Conservation (phyloP, 2,888 invertebrate genomes). For the Trachelus stipa region DNA sequence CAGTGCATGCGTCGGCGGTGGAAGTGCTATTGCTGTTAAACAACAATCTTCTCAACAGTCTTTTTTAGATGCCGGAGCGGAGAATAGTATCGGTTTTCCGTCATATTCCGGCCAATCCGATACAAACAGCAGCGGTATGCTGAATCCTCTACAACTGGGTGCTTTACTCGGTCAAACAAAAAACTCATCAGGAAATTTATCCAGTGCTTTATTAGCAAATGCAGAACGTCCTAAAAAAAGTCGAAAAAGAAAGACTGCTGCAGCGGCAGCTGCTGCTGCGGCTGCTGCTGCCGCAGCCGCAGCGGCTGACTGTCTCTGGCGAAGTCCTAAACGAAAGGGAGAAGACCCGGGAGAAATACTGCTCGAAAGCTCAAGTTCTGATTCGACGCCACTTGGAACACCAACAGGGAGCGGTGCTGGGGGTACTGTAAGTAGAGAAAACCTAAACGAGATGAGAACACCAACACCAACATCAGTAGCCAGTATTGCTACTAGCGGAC, state of each 20-base stretch:
- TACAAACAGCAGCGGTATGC: constrained; percentile 58
- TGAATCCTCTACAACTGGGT: constrained; percentile 61
- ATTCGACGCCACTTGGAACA: constrained; percentile 73
- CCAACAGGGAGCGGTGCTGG: constrained; percentile 52
- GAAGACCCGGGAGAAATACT: constrained; percentile 70
- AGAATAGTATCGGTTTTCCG: constrained; percentile 68
- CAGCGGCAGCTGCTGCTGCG: background rate
- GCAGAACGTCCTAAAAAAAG: constrained; percentile 69
- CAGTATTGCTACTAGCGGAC: constrained; percentile 47
- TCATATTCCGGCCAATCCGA: constrained; percentile 66
- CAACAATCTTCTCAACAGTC: constrained; percentile 62
- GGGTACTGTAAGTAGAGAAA: constrained; percentile 60
- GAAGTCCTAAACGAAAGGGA: constrained; percentile 74
- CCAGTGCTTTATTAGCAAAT: constrained; percentile 38
- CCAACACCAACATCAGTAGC: constrained; percentile 68
- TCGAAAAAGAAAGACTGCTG: constrained; percentile 71
- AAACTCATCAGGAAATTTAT: constrained; percentile 38
- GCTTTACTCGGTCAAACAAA: constrained; percentile 58
- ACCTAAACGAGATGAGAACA: constrained; percentile 66
- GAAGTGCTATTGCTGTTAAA: constrained; percentile 31
- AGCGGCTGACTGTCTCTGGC: constrained; percentile 71
- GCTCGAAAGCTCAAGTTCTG: constrained; percentile 73
- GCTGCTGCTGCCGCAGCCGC: background rate
- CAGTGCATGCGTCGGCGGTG: constrained; percentile 40
- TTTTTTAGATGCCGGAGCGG: constrained; percentile 68